A percentile compares a stretch with the other conserved stretches of the same genome.
Evolutionary conservation across 2,797 vertebrate genomes (phyloP).

Genomic region (Gallinago stenura): DNA sequence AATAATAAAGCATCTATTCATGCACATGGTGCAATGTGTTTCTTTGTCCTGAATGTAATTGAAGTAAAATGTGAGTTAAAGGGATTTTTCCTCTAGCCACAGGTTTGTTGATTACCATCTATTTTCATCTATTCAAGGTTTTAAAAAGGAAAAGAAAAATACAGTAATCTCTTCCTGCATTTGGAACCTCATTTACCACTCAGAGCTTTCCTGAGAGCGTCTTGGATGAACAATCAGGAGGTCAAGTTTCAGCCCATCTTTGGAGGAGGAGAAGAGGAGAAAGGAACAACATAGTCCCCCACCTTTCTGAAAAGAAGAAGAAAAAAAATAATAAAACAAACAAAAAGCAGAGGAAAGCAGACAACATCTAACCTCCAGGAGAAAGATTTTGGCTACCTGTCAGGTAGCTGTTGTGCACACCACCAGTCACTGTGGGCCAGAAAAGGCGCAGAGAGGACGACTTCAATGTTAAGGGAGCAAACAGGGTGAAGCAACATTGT

Average conservation of each 20-base stretch:
- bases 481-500: neutral
- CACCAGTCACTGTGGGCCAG: neutral
- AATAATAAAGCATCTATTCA: slow-evolving; percentile 83
- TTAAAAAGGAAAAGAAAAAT: slow-evolving; percentile 73
- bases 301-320: neutral
- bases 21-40: slow-evolving; percentile 76
- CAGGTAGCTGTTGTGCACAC: neutral
- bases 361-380: slow-evolving; percentile 41
- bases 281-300: neutral
- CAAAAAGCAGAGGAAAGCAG: slow-evolving; percentile 50
- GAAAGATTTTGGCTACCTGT: slow-evolving; percentile 21
- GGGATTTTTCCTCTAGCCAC: slow-evolving; percentile 75
- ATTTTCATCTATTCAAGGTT: slow-evolving; percentile 79
- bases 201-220: slow-evolving; percentile 47
- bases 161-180: slow-evolving; percentile 76
- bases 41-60: slow-evolving; percentile 79
- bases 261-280: slow-evolving; percentile 27
- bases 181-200: slow-evolving; percentile 76
- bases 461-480: neutral
- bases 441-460: neutral
- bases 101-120: slow-evolving; percentile 80
- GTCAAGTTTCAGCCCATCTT: slow-evolving; percentile 76
- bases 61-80: slow-evolving; percentile 82
- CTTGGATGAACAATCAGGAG: slow-evolving; percentile 65
- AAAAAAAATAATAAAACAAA: neutral